phyloP scores from a whole-genome alignment of 2,113 vertebrate genomes.

The Cettia cetti region DNA sequence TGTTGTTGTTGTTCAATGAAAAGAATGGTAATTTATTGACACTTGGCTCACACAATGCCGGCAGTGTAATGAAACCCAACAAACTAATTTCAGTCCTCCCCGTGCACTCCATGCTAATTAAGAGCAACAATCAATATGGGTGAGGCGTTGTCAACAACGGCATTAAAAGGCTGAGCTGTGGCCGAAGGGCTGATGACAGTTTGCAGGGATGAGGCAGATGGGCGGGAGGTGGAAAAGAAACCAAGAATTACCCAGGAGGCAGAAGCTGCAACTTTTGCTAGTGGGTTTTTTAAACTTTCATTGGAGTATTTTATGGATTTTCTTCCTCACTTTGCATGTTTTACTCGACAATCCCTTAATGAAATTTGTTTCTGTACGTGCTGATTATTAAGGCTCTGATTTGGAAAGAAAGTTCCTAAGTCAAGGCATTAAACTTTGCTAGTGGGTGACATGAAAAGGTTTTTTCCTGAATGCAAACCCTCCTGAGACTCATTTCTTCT shows the following conservation, averaged over 20 bases:
- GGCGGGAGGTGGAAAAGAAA: neutral
- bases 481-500: neutral
- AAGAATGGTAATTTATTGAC: slow-evolving; percentile 64
- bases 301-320: neutral
- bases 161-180: slow-evolving; percentile 8
- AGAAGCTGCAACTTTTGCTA: neutral
- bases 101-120: slow-evolving; percentile 43
- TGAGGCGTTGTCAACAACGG: neutral
- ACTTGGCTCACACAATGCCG: slow-evolving; percentile 19
- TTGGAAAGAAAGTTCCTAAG: neutral
- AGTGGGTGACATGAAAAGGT: neutral
- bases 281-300: neutral
- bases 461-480: neutral
- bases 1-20: slow-evolving; percentile 55
- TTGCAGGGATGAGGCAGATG: neutral
- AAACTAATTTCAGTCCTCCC: slow-evolving; percentile 35
- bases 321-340: neutral
- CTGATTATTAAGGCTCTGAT: neutral
- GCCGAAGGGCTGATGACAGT: neutral
- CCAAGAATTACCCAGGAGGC: neutral
- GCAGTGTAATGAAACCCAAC: slow-evolving; percentile 41
- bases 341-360: neutral
- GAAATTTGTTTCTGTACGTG: neutral
- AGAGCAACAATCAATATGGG: slow-evolving; percentile 49
- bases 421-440: neutral